Conservation (phyloP, 2,797 vertebrate species). For the Octomys mimax region DNA sequence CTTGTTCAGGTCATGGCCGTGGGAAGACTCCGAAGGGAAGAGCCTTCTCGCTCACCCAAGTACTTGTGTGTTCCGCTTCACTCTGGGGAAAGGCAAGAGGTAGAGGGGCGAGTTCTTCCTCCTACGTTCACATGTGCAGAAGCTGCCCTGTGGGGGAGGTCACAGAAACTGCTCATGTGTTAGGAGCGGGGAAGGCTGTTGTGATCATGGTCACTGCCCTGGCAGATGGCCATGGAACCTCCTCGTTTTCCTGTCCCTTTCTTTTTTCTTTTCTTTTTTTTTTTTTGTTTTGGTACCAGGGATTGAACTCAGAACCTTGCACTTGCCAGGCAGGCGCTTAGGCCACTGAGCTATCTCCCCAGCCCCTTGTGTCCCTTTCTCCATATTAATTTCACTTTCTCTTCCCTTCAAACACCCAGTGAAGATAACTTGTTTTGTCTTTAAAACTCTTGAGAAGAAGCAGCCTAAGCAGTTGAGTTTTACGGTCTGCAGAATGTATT, state of each 20-base stretch:
- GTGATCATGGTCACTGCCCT: slow-evolving; percentile 38
- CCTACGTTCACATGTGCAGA: slow-evolving; percentile 8
- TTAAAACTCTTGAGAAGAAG: slow-evolving; percentile 35
- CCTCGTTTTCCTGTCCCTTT: slow-evolving; percentile 65
- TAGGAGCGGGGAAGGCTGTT: slow-evolving; percentile 42
- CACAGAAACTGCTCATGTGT: slow-evolving; percentile 46
- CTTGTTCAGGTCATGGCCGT: neutral
- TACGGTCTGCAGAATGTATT: slow-evolving; percentile 79
- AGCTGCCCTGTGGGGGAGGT: slow-evolving; percentile 4
- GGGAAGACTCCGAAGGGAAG: neutral
- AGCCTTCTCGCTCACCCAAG: neutral
- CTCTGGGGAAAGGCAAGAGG: neutral
- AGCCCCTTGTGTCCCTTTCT: slow-evolving; percentile 52
- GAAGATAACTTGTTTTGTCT: slow-evolving; percentile 67
- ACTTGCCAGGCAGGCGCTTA: no score
- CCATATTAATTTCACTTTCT: slow-evolving; percentile 71
- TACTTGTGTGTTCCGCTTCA: neutral
- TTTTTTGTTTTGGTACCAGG: no score
- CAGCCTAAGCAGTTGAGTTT: slow-evolving; percentile 65
- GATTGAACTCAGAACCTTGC: no score
- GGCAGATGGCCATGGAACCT: slow-evolving; percentile 62
- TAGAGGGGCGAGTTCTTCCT: neutral
- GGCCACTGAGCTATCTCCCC: no score
- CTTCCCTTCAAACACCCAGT: slow-evolving; percentile 71
- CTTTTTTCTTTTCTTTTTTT: neutral